phyloP scores from a whole-genome alignment of 1,140 invertebrate species.

The Pogonomyrmex barbatus region DNA sequence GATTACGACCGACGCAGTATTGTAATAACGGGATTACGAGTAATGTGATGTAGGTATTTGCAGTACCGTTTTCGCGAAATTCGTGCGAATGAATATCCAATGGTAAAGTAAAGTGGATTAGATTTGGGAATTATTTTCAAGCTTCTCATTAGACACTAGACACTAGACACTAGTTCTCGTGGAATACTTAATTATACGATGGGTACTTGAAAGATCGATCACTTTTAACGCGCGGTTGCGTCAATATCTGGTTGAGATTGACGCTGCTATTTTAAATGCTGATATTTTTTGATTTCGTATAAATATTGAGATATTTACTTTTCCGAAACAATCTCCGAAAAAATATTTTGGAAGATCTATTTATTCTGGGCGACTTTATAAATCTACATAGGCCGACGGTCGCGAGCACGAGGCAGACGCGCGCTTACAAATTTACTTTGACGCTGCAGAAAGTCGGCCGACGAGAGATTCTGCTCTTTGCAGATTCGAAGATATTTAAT shows the following conservation, averaged over 20 bases:
- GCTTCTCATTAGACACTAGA: background rate
- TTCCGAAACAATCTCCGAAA: background rate
- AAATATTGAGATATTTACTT: constrained; percentile 19
- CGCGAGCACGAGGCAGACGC: background rate
- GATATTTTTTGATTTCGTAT: constrained; percentile 12
- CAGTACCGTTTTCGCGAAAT: constrained; percentile 13
- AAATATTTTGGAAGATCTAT: constrained; percentile 27
- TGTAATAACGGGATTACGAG: constrained; percentile 41
- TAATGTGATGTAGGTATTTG: constrained; percentile 26
- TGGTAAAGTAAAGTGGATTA: constrained; percentile 9
- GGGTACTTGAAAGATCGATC: background rate
- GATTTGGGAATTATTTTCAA: background rate
- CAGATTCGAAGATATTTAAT: constrained; percentile 57
- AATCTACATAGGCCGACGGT: background rate
- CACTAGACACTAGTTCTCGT: background rate
- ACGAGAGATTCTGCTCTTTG: constrained; percentile 47
- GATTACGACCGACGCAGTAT: constrained; percentile 23
- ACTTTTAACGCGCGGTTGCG: background rate
- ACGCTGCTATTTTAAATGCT: constrained; percentile 5
- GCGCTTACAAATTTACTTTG: constrained; percentile 62
- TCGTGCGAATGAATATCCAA: background rate
- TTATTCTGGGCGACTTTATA: constrained; percentile 16
- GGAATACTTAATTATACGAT: background rate
- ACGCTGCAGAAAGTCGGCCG: constrained; percentile 52
- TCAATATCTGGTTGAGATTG: constrained; percentile 12